phyloP scores from a whole-genome alignment of 2,888 invertebrate species.

The Melangyna quadrimaculata region DNA sequence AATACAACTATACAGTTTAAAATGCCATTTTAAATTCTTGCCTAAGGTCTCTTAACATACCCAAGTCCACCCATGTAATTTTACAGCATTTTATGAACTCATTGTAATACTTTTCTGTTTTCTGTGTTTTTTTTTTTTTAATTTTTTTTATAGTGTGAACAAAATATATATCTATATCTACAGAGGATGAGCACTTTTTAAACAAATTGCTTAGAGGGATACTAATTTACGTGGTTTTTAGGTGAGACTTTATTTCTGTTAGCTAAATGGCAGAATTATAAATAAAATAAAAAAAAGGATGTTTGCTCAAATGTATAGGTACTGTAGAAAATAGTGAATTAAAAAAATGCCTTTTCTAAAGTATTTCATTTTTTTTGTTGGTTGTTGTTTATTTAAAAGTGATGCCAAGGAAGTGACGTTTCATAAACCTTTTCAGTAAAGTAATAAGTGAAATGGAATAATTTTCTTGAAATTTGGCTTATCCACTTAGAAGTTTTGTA shows the following conservation, averaged over 20 bases:
- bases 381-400: not conserved
- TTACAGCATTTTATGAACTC: not conserved
- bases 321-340: not conserved
- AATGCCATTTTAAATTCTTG: not conserved
- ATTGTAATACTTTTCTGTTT: not conserved
- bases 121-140: not conserved
- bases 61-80: not conserved
- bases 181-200: conserved; percentile 39
- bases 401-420: not conserved
- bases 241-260: conserved; percentile 27
- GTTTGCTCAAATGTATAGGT: not conserved
- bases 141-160: not conserved
- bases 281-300: conserved; percentile 1
- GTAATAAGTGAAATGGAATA: no score
- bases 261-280: conserved; percentile 40
- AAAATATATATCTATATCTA: not conserved
- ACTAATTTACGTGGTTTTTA: conserved; percentile 33
- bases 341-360: not conserved
- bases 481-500: no score
- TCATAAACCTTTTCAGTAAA: not conserved
- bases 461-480: no score
- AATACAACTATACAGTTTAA: no score
- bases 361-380: not conserved
- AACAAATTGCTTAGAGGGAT: conserved; percentile 57
- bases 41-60: not conserved